Evolutionary conservation across 2,888 invertebrate species (phyloP).

Genomic region (Drosophila lutescens): DNA sequence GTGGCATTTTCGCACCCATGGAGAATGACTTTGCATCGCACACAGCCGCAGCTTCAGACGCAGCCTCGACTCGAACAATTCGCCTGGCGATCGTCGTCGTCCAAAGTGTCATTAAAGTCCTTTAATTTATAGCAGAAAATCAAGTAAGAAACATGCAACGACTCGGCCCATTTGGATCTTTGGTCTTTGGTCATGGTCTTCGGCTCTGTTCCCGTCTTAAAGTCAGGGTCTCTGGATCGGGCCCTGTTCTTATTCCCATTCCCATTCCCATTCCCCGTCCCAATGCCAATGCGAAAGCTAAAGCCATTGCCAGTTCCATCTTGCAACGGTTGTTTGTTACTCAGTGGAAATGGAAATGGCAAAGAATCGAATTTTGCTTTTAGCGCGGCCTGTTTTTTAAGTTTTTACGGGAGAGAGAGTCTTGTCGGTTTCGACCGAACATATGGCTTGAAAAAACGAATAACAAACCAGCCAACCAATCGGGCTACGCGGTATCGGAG

Average conservation of each 20-base stretch:
- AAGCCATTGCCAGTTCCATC: conserved; percentile 38
- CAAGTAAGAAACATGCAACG: conserved; percentile 80
- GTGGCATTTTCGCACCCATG: conserved; percentile 78
- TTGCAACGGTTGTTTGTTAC: conserved; percentile 77
- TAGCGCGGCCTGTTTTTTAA: conserved; percentile 78
- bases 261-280: conserved; percentile 5
- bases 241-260: conserved; percentile 36
- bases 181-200: conserved; percentile 48
- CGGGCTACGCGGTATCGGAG: neutral
- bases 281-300: conserved; percentile 4
- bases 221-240: conserved; percentile 25
- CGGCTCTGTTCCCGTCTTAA: conserved; percentile 31
- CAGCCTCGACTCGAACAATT: conserved; percentile 36
- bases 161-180: conserved; percentile 59
- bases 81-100: conserved; percentile 71
- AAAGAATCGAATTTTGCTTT: conserved; percentile 78
- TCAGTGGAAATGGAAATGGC: conserved; percentile 70
- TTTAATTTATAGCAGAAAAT: conserved; percentile 79
- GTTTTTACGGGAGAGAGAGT: conserved; percentile 55
- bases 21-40: conserved; percentile 49
- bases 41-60: conserved; percentile 24
- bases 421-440: conserved; percentile 71
- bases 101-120: conserved; percentile 80
- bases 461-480: neutral
- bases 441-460: conserved; percentile 65